Evolutionary conservation across 2,888 invertebrate genomes (phyloP).

Genomic region (Polydrusus tereticollis): DNA sequence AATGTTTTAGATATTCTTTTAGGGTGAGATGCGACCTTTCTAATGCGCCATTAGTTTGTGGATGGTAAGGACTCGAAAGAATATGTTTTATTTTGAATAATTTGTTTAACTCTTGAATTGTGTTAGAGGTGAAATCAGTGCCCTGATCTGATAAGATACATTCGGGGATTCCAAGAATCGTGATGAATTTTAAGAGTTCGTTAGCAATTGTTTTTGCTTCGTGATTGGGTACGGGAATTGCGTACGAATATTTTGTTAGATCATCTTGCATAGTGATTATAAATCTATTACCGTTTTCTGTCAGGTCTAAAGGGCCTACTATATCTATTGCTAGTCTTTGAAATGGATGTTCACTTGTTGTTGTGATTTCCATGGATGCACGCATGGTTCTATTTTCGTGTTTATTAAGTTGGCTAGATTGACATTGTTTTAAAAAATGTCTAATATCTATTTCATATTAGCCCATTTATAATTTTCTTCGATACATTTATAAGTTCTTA

Average conservation of each 20-base stretch:
- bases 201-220: conserved; percentile 58
- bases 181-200: conserved; percentile 57
- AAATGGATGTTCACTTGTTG: conserved; percentile 55
- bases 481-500: conserved; percentile 39
- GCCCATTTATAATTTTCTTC: conserved; percentile 49
- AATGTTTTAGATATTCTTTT: conserved; percentile 57
- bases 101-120: conserved; percentile 56
- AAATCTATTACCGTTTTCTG: conserved; percentile 56
- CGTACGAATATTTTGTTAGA: conserved; percentile 48
- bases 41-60: no score
- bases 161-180: conserved; percentile 59
- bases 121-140: conserved; percentile 56
- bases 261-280: conserved; percentile 51
- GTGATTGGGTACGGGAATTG: conserved; percentile 53
- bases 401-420: conserved; percentile 55
- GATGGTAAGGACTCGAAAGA: no score
- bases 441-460: conserved; percentile 46
- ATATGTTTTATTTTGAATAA: conserved; percentile 57
- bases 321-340: conserved; percentile 57
- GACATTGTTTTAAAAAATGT: conserved; percentile 29
- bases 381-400: conserved; percentile 42
- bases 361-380: conserved; percentile 58
- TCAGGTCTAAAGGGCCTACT: no score
- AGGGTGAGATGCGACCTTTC: conserved; percentile 48
- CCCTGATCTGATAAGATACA: no score